Base-by-base conservation (phyloP, 1,140 invertebrate species). In the Neocloeon triangulifer region DNA sequence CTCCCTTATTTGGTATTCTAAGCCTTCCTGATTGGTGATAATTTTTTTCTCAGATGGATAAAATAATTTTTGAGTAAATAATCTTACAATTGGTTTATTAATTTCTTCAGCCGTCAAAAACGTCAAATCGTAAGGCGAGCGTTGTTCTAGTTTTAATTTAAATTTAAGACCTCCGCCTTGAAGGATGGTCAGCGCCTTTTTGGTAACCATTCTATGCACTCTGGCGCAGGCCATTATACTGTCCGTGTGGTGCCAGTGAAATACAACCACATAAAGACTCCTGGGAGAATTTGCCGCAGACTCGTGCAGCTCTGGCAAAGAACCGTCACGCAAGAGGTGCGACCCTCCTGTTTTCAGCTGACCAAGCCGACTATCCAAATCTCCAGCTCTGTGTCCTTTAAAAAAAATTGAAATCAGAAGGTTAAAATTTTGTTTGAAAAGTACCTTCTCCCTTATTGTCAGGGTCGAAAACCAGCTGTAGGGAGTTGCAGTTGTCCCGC, bases 381-480 rank as follows among this genome's bases (percentile, higher is more conserved):
- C 82, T 2, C 85, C 86, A 2, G 81, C 67, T 21, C 49, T 50
- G 40, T 61, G 41, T 12, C 37, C 27, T n/a, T n/a, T n/a, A n/a
- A n/a, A n/a, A n/a, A n/a, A n/a, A n/a, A n/a, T n/a, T n/a, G n/a
- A n/a, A n/a, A n/a, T n/a, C n/a, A n/a, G n/a, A 52, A 55, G 17
- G n/a, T n/a, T n/a, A n/a, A n/a, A 45, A 42, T 2, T 33, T 30
- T 5, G 36, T 39, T 1, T 49, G 47, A 39, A 59, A 62, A 4
- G 39, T 32, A 6, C 32, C 64, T 13, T 62, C 52, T 0, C 75
- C 73, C 21, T 56, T 53, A 35, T 72, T 70, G 33, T 75, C 64
- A 1, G 81, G 81, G 58, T 89, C 79, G 42, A 84, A 88, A 0
- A 91, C 62, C 13, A 73, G 55, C 51, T 86, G 78, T 0, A 89